These are phyloP conservation scores for Brachionus plicatilis DNA, from an alignment of 1,140 invertebrate species.

Conservation along the genomic window DNA sequence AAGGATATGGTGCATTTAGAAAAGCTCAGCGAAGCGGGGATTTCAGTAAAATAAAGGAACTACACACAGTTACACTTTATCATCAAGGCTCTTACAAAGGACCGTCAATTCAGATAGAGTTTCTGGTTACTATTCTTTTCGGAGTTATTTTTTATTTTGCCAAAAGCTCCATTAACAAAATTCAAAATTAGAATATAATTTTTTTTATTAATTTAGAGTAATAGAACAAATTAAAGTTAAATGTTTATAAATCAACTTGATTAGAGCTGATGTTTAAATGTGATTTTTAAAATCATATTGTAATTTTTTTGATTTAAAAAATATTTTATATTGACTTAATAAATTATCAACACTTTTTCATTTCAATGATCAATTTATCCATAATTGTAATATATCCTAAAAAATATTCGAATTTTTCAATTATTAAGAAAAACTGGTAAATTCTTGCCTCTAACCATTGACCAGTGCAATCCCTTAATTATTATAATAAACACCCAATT, in stretches of 20 bases:
- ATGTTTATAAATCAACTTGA: not conserved
- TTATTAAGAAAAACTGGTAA: too few species aligned
- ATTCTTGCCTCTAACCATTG: too few species aligned
- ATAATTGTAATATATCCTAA: too few species aligned
- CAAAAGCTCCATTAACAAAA: not conserved
- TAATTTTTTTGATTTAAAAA: not conserved
- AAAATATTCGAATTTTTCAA: too few species aligned
- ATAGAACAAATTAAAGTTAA: not conserved
- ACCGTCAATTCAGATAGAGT: slow-evolving; percentile 1
- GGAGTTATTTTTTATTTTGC: slow-evolving; percentile 23
- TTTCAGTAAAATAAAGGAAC: slow-evolving; percentile 16
- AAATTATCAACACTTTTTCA: too few species aligned
- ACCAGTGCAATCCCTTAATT: too few species aligned
- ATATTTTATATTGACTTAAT: too few species aligned
- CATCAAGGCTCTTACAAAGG: slow-evolving; percentile 32
- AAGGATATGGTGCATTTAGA: not conserved
- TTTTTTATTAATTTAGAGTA: not conserved
- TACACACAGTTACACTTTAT: not conserved
- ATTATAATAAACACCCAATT: too few species aligned
- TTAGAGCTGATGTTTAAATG: not conserved
- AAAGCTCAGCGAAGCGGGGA: slow-evolving; percentile 32
- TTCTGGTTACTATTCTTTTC: slow-evolving; percentile 6
- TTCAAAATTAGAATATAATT: not conserved
- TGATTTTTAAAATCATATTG: not conserved
- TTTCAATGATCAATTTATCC: too few species aligned